Base-by-base conservation (phyloP, 2,888 invertebrate genomes). In the Xanthorhoe spadicearia region DNA sequence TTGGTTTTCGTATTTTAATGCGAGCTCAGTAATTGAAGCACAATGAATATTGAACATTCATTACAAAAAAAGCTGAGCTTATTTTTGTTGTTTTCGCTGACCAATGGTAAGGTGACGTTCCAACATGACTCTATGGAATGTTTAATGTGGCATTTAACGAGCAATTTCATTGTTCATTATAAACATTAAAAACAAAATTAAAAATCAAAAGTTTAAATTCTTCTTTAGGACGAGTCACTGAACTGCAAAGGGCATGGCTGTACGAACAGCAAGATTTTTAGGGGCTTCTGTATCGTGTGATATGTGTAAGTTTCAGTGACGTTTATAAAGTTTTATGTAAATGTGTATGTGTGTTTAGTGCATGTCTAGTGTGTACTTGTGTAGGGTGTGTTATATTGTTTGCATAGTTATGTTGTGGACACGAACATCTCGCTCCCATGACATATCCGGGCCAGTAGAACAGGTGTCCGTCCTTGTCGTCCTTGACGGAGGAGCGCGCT, bases 381-480 rank as follows among this genome's bases (percentile, higher is more conserved):
- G 57, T 64, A 71, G 64, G 69, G 48, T 74, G 69, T 73, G 68
- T 66, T 64, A 71, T 70, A 74, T 69, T 50, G 74, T 74, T 76
- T 74, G 81, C 88, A 83, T 87, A 89, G 88, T 86, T 88, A 89
- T 89, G 88, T 83, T 94, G 95, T 96, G 96, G 96, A 96, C 97
- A 97, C 97, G 97, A 97, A 97, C 99, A 99, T 98, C 99, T 96
- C 95, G 98, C 97, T 96, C 98, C 98, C 94, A 99, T 97, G 95
- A 98, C 95, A 95, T 99, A 99, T 95, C 99, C 99, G 94, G 96
- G 96, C 95, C 97, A 97, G 97, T 99, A 99, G 94, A 99, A 97
- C 95, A 99, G 98, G 95, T 99, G 99, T 94, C 99, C 99, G 94
- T 99, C 99, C 95, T 97, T 97, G 95, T 99, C 99, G 95, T 99